A percentile compares a stretch with the other conserved stretches of the same genome.
phyloP scores from a whole-genome alignment of 1,140 invertebrate genomes.

The Drosophila azteca region DNA sequence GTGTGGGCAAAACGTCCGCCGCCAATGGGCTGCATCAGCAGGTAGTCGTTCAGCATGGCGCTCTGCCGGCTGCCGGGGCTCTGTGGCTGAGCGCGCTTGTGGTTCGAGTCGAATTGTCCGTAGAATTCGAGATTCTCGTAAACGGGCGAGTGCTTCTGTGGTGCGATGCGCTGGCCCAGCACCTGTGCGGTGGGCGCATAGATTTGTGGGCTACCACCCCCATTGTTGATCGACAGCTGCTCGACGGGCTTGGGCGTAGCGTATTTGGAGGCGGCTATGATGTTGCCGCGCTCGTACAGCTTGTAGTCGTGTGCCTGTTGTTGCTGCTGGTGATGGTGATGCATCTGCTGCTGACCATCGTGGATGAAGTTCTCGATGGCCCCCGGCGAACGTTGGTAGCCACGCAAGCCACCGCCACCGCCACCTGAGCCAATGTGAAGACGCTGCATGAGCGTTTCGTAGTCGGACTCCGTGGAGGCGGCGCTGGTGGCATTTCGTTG shows the following conservation, averaged over 20 bases:
- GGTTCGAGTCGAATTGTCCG: constrained; percentile 84
- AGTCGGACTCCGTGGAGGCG: constrained; percentile 58
- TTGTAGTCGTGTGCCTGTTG: constrained; percentile 85
- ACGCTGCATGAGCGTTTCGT: constrained; percentile 79
- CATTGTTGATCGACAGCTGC: constrained; percentile 39
- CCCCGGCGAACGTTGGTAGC: constrained; percentile 59
- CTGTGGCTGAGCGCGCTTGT: constrained; percentile 84
- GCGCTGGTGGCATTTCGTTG: constrained; percentile 59
- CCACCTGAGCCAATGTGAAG: constrained; percentile 55
- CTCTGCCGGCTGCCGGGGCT: constrained; percentile 70
- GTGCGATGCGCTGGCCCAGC: constrained; percentile 63
- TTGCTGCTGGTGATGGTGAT: constrained; percentile 45
- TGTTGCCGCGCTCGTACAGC: constrained; percentile 86
- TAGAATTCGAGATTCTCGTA: constrained; percentile 94
- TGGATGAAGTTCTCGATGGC: constrained; percentile 68
- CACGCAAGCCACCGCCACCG: constrained; percentile 2
- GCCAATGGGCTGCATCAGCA: constrained; percentile 61
- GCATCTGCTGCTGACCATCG: constrained; percentile 43
- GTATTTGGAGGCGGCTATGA: constrained; percentile 90
- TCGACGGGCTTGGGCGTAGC: constrained; percentile 89
- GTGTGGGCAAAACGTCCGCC: constrained; percentile 78
- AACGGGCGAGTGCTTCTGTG: constrained; percentile 86
- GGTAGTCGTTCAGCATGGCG: constrained; percentile 65
- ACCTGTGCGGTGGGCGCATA: constrained; percentile 69
- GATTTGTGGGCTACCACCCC: constrained; percentile 55